Base-by-base conservation (phyloP, 1,140 invertebrate genomes). In the Sipha flava region DNA sequence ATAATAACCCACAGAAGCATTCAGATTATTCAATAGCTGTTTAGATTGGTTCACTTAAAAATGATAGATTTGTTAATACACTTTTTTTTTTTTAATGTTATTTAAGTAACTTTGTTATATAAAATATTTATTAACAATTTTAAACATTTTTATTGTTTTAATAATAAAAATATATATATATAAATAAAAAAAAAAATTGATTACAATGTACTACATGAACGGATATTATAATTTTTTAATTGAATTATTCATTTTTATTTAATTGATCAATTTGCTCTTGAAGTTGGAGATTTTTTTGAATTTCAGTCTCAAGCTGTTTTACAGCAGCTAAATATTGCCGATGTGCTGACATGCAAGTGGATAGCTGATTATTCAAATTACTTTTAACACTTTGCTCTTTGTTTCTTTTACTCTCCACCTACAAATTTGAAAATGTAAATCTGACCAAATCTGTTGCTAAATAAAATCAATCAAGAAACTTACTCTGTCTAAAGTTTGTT, bases 311-410 rank as follows among this genome's bases (percentile, higher is more conserved):
- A 1, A 96, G 89, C 82, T 95, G 92, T 84, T 92, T 92, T 23
- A 96, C 89, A n/a, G 92, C 92, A 21, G 91, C 90, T 29, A 93
- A 93, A 85, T 96, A 97, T 81, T 92, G 89, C 64, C 94, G 86
- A 84, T 96, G 93, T 77, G 94, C 89, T 80, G 96, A 94, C 80
- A 95, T 87, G 9, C 95, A 85, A 34, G 89, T 89, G 14, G 91
- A 88, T 59, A 94, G 88, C 82, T 92, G 88, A 64, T 89, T 87
- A 84, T 91, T 92, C 3, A 95, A 86, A 75, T 88, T 87, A 84
- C 93, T 91, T 80, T 93, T 88, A 81, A 90, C 89, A 83, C 88
- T 88, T 82, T 92, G 93, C 84, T 95, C 93, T 77, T 91, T 91
- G 54, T 87, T 87, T 82, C 88, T 90, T 52, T 86, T 84, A 81